phyloP scores from a whole-genome alignment of 2,797 vertebrate genomes.

The Sparus aurata region DNA sequence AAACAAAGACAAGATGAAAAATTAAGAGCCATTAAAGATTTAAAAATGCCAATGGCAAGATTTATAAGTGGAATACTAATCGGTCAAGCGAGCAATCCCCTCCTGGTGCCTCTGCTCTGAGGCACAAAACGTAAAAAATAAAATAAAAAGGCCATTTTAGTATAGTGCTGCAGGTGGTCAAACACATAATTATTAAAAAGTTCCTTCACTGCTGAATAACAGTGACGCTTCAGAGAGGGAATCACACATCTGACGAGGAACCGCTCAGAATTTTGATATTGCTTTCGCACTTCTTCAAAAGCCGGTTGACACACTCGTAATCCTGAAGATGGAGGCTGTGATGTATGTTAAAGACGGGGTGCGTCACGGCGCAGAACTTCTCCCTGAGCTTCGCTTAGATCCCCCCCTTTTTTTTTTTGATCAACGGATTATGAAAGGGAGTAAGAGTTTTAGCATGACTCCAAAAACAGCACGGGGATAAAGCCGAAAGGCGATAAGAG shows the following conservation, averaged over 20 bases:
- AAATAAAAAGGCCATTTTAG: constrained; percentile 37
- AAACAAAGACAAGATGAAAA: constrained; percentile 74
- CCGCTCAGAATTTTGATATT: constrained; percentile 2
- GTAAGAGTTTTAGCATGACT: constrained; percentile 65
- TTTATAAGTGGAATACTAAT: constrained; percentile 80
- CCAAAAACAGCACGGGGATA: constrained; percentile 42
- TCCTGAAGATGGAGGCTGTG: constrained; percentile 16
- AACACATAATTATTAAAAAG: constrained; percentile 8
- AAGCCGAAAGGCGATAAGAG: constrained; percentile 47
- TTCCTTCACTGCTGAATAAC: constrained; percentile 23
- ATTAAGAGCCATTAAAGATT: constrained; percentile 85
- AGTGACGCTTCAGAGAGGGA: constrained; percentile 18
- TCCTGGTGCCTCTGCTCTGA: constrained; percentile 27
- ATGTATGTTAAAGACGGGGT: constrained; percentile 28
- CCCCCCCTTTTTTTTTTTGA: constrained; percentile 64
- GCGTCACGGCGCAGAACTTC: constrained; percentile 22
- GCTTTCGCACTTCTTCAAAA: constrained; percentile 55
- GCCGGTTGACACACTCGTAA: constrained; percentile 15
- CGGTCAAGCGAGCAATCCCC: constrained; percentile 62
- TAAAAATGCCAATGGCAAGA: constrained; percentile 81
- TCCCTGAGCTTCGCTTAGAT: constrained; percentile 46
- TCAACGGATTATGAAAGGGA: constrained; percentile 71
- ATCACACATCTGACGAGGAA: constrained; percentile 1
- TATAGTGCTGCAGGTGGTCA: constrained; percentile 36
- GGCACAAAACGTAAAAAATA: constrained; percentile 28